These are phyloP conservation scores for Protobothrops flavoviridis DNA, from an alignment of 2,113 vertebrate species.

Conservation along the genomic window DNA sequence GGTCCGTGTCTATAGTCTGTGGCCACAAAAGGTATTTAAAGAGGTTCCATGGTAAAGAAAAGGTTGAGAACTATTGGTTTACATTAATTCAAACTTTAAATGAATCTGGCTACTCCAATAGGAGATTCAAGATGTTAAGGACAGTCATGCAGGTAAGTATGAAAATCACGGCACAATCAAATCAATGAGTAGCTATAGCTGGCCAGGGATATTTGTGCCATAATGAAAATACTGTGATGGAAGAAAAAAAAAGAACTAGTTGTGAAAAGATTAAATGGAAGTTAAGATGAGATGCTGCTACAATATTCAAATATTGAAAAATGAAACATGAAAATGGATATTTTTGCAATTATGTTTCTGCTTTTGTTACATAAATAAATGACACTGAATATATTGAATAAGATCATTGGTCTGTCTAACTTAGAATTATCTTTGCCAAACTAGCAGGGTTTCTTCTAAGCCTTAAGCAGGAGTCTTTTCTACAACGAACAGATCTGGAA, in stretches of 20 bases:
- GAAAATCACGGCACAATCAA: neutral
- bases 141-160: neutral
- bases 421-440: neutral
- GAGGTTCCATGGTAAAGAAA: neutral
- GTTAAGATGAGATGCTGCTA: neutral
- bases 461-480: neutral
- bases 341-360: neutral
- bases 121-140: neutral
- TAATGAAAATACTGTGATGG: neutral
- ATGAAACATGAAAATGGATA: neutral
- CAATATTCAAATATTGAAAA: neutral
- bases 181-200: neutral
- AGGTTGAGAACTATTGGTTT: neutral
- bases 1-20: neutral
- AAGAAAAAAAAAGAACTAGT: neutral
- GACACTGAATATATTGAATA: neutral
- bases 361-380: neutral
- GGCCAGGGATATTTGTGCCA: neutral
- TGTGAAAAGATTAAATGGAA: neutral
- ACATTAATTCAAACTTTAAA: neutral
- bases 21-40: neutral
- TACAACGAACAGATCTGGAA: neutral
- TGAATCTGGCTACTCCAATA: too few species aligned
- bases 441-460: neutral
- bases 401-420: neutral